phyloP scores from a whole-genome alignment of 2,797 vertebrate species.

The Coranthus polyacanthus region DNA sequence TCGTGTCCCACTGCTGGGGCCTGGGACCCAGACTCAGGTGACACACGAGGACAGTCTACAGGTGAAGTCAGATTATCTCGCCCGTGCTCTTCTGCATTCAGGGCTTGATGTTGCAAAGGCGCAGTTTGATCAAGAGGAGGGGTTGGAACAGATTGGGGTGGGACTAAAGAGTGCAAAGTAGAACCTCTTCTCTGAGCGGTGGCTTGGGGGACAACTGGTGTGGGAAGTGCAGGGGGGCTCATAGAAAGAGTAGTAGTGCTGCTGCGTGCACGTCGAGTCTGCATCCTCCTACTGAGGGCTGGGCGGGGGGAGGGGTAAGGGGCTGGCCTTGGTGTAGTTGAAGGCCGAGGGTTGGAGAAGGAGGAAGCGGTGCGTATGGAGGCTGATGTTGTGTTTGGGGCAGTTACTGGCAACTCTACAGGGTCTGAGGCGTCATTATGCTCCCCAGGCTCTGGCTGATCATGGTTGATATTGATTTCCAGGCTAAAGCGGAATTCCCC shows the following conservation, averaged over 20 bases:
- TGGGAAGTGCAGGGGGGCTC: conserved; percentile 71
- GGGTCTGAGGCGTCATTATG: conserved; percentile 78
- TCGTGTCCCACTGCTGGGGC: conserved; percentile 71
- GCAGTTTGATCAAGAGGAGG: conserved; percentile 54
- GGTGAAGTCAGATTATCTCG: conserved; percentile 66
- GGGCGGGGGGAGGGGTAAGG: conserved; percentile 78
- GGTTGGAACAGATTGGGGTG: conserved; percentile 48
- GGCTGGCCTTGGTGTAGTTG: conserved; percentile 70
- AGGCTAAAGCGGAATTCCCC: conserved; percentile 96
- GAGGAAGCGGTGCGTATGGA: conserved; percentile 70
- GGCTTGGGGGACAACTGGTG: conserved; percentile 42
- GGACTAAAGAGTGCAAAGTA: conserved; percentile 66
- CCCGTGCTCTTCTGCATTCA: conserved; percentile 71
- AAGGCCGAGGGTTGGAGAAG: conserved; percentile 68
- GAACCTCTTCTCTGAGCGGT: conserved; percentile 73
- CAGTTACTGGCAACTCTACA: conserved; percentile 68
- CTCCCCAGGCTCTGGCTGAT: conserved; percentile 88
- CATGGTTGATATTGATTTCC: conserved; percentile 97
- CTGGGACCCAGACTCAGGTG: conserved; percentile 77
- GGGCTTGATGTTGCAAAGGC: conserved; percentile 69
- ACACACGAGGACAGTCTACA: conserved; percentile 77
- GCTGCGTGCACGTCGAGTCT: conserved; percentile 84
- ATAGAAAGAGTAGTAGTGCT: conserved; percentile 75
- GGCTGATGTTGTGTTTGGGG: conserved; percentile 59
- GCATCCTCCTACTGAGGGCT: conserved; percentile 80